Percentiles rank a stretch among this genome's conserved stretches.
Evolutionary conservation across 35 echinoderm and acorn worm species (phyloP).

Genomic region (Ptychodera flava): DNA sequence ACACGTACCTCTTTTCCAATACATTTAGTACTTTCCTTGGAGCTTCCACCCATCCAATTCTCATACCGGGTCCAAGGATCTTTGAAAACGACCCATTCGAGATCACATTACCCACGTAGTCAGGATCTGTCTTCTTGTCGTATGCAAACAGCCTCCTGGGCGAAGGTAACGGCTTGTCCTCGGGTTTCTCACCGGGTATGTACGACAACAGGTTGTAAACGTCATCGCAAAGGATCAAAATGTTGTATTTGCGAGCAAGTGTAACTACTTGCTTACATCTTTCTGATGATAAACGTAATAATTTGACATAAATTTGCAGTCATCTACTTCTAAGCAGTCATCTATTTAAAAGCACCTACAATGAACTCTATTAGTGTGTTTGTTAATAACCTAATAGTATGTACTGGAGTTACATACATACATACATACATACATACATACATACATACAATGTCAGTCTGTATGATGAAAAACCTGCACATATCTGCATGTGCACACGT

Average conservation of each 20-base stretch:
- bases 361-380: no score
- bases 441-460: no score
- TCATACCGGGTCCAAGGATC: slow-evolving; percentile 58
- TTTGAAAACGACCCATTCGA: slow-evolving; percentile 82
- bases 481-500: no score
- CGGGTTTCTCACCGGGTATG: slow-evolving; percentile 16
- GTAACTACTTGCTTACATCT: slow-evolving; percentile 32
- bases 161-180: neutral
- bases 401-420: no score
- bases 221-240: slow-evolving; percentile 68
- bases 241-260: slow-evolving; percentile 62
- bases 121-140: slow-evolving; percentile 54
- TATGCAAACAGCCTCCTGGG: slow-evolving; percentile 50
- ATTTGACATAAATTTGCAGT: no score
- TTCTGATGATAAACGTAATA: slow-evolving; percentile 35
- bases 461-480: no score
- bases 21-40: slow-evolving; percentile 4
- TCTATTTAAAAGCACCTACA: no score
- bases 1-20: no score
- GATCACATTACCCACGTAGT: slow-evolving; percentile 67
- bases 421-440: no score
- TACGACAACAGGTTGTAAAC: slow-evolving; percentile 66
- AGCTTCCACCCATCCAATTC: slow-evolving; percentile 71
- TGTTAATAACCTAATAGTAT: no score
- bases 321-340: no score